Base-by-base conservation (phyloP, 1,140 invertebrate species). In the Dolichoris vasculosae region DNA sequence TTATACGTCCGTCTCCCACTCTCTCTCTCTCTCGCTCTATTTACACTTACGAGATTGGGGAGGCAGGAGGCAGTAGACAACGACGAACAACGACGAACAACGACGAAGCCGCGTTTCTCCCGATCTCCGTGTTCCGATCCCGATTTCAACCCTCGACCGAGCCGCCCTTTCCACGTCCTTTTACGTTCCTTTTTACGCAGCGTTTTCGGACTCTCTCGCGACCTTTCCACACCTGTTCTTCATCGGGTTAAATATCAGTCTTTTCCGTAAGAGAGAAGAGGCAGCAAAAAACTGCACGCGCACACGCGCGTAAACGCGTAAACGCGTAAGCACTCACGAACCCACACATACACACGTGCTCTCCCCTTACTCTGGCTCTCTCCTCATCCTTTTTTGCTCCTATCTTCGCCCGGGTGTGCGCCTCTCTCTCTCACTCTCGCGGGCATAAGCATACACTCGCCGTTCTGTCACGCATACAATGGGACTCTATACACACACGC, bases 31-130 rank as follows among this genome's bases (percentile, higher is more conserved):
- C 43, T 71, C 79, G 23, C 63, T 82, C 64, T 82, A 82, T 82
- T 82, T 82, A 82, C 79, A 78, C 82, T 84, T 84, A 78, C 75
- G 73, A 48, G 51, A 67, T 77, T 64, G 82, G 55, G 59, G 82
- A 82, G 32, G 59, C 75, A 59, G 82, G 43, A 63, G 55, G 4
- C n/a, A n/a, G 55, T 9, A 59, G 30, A n/a, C n/a, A n/a, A n/a
- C n/a, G n/a, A n/a, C n/a, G n/a, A n/a, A n/a, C n/a, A n/a, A n/a
- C n/a, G n/a, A n/a, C n/a, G n/a, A n/a, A 15, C 43, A 64, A 84
- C 59, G 75, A 38, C 43, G 30, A 73, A 43, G 48, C 32, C 48
- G 26, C 81, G 75, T 51, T 46, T 17, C 6, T 48, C 30, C 59
- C 46, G 20, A 77, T 71, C 67, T 55, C 46, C 80, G 51, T 82